These are phyloP conservation scores for Cerceris ruficornis DNA, from an alignment of 2,888 invertebrate genomes.

Conservation along the genomic window DNA sequence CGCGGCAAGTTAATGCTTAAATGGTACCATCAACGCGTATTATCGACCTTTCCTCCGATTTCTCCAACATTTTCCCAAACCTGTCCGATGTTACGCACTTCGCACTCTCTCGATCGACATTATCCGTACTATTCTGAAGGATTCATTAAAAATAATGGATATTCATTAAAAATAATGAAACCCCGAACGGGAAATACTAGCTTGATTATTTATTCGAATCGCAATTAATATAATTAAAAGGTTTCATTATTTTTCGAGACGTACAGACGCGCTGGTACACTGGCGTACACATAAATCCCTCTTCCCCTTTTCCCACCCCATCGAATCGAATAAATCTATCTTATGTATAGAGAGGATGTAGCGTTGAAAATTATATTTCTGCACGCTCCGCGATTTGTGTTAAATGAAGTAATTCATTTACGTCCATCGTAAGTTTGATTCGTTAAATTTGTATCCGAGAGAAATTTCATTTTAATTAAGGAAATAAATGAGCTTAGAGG, in stretches of 20 bases:
- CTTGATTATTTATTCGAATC: constrained; percentile 55
- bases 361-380: constrained; percentile 46
- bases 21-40: constrained; percentile 48
- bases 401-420: constrained; percentile 51
- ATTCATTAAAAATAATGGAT: constrained; percentile 59
- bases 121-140: constrained; percentile 37
- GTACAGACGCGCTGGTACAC: constrained; percentile 3
- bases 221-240: constrained; percentile 53
- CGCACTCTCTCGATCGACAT: constrained; percentile 34
- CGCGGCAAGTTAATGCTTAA: constrained; percentile 48
- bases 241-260: constrained; percentile 34
- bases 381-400: constrained; percentile 34
- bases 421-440: constrained; percentile 43
- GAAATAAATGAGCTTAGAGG: constrained; percentile 26
- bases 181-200: constrained; percentile 43
- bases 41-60: constrained; percentile 49
- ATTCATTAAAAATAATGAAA: constrained; percentile 61
- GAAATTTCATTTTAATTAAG: constrained; percentile 49
- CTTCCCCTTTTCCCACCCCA: not conserved
- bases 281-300: not conserved
- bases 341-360: constrained; percentile 3
- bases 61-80: constrained; percentile 45
- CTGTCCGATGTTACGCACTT: constrained; percentile 24
- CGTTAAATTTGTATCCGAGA: constrained; percentile 45
- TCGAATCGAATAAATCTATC: constrained; percentile 24